Conservation (phyloP, 2,888 invertebrate genomes). For the Malacosoma neustria region DNA sequence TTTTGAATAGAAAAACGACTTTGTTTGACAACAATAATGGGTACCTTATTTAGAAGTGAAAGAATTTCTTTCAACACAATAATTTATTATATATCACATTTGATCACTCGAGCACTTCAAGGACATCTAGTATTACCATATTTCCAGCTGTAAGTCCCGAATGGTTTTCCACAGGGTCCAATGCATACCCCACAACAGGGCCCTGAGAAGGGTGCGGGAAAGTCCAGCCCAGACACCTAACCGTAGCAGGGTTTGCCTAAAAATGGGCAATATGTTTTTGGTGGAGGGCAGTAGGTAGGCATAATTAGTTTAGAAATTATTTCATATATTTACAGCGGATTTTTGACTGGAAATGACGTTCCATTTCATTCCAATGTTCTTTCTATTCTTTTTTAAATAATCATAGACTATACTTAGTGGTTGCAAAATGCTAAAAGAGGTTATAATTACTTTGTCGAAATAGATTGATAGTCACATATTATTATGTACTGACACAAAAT, state of each 20-base stretch:
- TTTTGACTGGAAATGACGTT: too few species aligned
- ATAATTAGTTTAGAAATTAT: too few species aligned
- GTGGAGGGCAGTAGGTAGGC: constrained; percentile 10
- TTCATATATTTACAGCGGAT: too few species aligned
- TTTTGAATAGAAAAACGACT: too few species aligned
- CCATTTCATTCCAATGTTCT: neutral
- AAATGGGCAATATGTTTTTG: constrained; percentile 7
- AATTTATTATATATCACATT: too few species aligned
- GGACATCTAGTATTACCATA: constrained; percentile 26
- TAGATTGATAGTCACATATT: too few species aligned
- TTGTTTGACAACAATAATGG: too few species aligned
- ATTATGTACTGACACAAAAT: too few species aligned
- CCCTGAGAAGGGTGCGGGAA: constrained; percentile 37
- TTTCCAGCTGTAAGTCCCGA: constrained; percentile 51
- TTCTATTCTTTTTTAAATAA: neutral
- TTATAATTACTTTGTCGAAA: too few species aligned
- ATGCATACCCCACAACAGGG: constrained; percentile 31
- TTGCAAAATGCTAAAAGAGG: neutral
- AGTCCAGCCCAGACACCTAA: constrained; percentile 33
- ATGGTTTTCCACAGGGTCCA: constrained; percentile 39
- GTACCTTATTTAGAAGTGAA: too few species aligned
- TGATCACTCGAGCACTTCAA: too few species aligned
- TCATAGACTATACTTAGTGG: constrained; percentile 1
- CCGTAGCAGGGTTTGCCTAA: constrained; percentile 42
- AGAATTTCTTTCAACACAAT: neutral